Base-by-base conservation (phyloP, 2,113 vertebrate species). In the Cyanoliseus patagonus region DNA sequence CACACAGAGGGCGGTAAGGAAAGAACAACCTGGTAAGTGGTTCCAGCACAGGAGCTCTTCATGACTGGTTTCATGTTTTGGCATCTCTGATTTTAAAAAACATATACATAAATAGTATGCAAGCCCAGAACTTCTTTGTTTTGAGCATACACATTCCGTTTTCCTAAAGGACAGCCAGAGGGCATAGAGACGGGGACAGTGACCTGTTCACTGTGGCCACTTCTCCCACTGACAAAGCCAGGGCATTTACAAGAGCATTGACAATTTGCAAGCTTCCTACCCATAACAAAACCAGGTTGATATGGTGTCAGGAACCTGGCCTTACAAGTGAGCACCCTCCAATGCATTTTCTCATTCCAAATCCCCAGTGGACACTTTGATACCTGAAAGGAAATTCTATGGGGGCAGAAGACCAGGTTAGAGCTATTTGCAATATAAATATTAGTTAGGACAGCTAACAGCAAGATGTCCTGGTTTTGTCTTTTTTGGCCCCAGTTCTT, bases 21-120 rank as follows among this genome's bases (percentile, higher is more conserved):
- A 90, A 3, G 14, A 88, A 86, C n/a, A 75, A 79, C 37, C 44
- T 39, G 42, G 18, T 53, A 83, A 87, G 35, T 28, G n/a, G 94
- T 37, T 35, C 55, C 53, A 66, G 37, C 44, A 59, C 27, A 83
- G 22, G 20, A 85, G 23, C 33, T 76, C 69, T 79, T 76, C 30
- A 14, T 57, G 78, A 90, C 10, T 55, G 24, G 14, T 42, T 79
- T 79, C 72, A 84, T 27, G 24, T 30, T 90, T 83, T 59, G 33
- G 16, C 16, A 77, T n/a, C 57, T 41, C 49, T 4, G 3, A 46
- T 44, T 70, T 84, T 63, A 14, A 3, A 35, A 94, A 49, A 13
- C 1, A 0, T 13, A 9, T 39, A 47, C 1, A 0, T 70, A 63
- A 87, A 51, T 8, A 49, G 17, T 3, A 57, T 8, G 17, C 11